phyloP scores from a whole-genome alignment of 2,797 vertebrate species.

The Sarcophilus harrisii region DNA sequence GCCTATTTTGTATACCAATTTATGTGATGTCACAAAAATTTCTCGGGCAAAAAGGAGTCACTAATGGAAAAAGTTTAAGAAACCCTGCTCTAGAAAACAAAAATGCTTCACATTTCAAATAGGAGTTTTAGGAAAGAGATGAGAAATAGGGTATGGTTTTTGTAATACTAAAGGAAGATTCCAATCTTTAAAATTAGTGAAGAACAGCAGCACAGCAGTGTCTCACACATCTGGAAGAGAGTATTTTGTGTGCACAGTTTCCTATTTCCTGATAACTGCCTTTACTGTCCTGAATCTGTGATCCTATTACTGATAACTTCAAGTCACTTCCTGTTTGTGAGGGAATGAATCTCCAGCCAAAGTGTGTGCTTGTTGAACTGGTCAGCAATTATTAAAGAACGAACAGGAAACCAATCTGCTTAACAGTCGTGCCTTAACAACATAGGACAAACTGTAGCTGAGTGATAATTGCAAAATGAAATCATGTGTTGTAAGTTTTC shows the following conservation, averaged over 20 bases:
- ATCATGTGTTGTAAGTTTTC: background rate
- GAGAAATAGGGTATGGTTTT: background rate
- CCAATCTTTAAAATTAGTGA: slow-evolving; percentile 12
- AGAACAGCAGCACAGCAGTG: background rate
- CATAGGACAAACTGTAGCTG: background rate
- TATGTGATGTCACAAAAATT: too few species aligned
- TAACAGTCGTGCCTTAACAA: background rate
- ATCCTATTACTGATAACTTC: slow-evolving; percentile 16
- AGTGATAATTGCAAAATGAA: background rate
- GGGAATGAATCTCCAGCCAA: slow-evolving; percentile 14
- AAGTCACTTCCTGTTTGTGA: slow-evolving; percentile 56
- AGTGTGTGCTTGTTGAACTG: slow-evolving; percentile 15
- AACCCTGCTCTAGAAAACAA: background rate
- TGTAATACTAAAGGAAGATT: slow-evolving; percentile 9
- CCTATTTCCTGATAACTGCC: slow-evolving; percentile 46
- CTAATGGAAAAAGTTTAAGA: too few species aligned
- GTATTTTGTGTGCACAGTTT: background rate
- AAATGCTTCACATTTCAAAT: background rate
- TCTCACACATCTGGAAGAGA: slow-evolving; percentile 44
- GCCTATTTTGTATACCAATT: too few species aligned
- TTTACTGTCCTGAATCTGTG: slow-evolving; percentile 10
- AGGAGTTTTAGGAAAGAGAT: slow-evolving; percentile 8
- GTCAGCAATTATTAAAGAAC: background rate
- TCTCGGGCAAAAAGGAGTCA: too few species aligned
- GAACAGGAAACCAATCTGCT: slow-evolving; percentile 20